Evolutionary conservation across 1,140 invertebrate genomes (phyloP).

Genomic region (Drosophila carrolli): DNA sequence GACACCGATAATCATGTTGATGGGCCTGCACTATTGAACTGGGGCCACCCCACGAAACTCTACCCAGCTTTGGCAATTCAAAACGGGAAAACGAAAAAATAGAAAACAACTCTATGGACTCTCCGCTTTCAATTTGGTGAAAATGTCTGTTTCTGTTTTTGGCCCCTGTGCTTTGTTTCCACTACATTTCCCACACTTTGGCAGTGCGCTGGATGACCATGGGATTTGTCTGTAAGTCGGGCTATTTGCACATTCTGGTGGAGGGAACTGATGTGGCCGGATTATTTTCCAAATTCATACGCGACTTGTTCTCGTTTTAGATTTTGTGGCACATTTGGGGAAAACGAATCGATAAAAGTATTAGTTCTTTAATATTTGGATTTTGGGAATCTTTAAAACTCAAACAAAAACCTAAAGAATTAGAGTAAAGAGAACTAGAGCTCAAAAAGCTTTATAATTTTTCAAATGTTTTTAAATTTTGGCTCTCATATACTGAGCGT

Average conservation of each 20-base stretch:
- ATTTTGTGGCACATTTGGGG: background rate
- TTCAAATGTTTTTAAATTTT: too few species aligned
- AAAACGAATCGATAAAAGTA: conserved; percentile 1
- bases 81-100: conserved; percentile 21
- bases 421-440: too few species aligned
- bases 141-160: conserved; percentile 31
- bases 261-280: conserved; percentile 1
- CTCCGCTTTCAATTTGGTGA: conserved; percentile 40
- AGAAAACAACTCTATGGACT: conserved; percentile 30
- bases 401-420: too few species aligned
- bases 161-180: conserved; percentile 29
- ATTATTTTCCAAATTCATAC: background rate
- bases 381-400: too few species aligned
- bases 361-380: too few species aligned
- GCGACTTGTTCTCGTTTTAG: background rate
- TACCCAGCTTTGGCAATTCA: conserved; percentile 19
- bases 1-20: conserved; percentile 48
- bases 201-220: conserved; percentile 26
- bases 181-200: conserved; percentile 40
- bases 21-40: conserved; percentile 42
- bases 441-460: too few species aligned
- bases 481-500: too few species aligned
- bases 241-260: conserved; percentile 29
- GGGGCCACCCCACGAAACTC: conserved; percentile 10
- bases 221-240: conserved; percentile 32